Conservation (phyloP, 2,888 invertebrate species). For the Monochamus alternatus region DNA sequence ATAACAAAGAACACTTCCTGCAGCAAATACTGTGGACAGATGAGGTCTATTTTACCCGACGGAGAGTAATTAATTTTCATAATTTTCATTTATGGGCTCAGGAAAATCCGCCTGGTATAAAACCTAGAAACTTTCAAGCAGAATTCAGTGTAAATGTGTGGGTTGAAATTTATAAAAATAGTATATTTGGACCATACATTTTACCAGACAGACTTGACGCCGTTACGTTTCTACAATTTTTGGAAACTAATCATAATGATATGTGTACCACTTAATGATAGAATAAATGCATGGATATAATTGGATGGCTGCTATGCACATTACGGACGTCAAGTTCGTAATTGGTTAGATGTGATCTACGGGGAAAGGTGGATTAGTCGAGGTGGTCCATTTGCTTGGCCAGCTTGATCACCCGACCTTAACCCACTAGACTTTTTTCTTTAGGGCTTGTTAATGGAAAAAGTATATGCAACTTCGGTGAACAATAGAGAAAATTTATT, state of each 20-base stretch:
- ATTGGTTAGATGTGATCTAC: no score
- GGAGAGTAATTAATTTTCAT: neutral
- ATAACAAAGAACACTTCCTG: neutral
- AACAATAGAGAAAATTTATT: no score
- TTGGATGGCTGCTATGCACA: no score
- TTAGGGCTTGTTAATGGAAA: no score
- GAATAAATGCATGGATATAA: no score
- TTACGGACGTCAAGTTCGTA: no score
- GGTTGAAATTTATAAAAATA: neutral
- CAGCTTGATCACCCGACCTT: no score
- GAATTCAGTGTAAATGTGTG: constrained; percentile 25
- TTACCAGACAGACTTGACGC: constrained; percentile 5
- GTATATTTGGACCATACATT: constrained; percentile 7
- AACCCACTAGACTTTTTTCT: no score
- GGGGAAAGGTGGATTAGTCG: no score
- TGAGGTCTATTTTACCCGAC: neutral
- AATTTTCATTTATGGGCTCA: neutral
- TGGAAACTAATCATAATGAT: neutral
- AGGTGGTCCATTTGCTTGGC: no score
- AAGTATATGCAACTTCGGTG: no score
- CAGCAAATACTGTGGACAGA: neutral
- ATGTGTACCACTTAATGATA: no score
- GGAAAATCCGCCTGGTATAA: neutral
- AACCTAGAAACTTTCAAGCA: constrained; percentile 7
- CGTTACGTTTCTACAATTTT: neutral